Percentiles rank a stretch among this genome's conserved stretches.
These are phyloP conservation scores for Microcebus jonahi DNA, from an alignment of 2,113 vertebrate species.

Conservation along the genomic window DNA sequence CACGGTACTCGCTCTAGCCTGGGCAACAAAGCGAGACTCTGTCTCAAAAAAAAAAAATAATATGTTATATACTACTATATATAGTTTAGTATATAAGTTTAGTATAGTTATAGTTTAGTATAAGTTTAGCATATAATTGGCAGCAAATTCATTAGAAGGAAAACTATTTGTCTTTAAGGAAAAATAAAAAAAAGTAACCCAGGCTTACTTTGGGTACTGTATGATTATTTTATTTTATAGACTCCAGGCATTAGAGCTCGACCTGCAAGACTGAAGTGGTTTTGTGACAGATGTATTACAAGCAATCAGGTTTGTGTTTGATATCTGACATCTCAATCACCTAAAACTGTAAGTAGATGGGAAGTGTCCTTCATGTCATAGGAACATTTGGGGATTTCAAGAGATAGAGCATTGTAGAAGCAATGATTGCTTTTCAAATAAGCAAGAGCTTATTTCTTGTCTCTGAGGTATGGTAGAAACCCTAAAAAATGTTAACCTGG, in stretches of 20 bases:
- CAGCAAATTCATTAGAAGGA: neutral
- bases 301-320: slow-evolving; percentile 87
- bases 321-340: slow-evolving; percentile 9
- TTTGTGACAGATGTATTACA: slow-evolving; percentile 89
- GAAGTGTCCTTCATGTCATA: neutral
- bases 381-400: neutral
- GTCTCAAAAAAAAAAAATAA: too few relatives aligned
- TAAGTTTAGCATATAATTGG: neutral
- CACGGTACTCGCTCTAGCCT: too few relatives aligned
- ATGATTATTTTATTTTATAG: slow-evolving; percentile 83
- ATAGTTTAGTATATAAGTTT: neutral
- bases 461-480: neutral
- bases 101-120: neutral
- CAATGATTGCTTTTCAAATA: neutral
- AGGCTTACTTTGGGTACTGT: neutral
- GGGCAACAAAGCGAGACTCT: too few relatives aligned
- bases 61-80: neutral
- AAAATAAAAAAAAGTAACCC: neutral
- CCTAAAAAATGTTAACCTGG: neutral
- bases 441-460: neutral
- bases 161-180: neutral
- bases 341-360: neutral
- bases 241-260: slow-evolving; percentile 94
- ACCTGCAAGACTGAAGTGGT: slow-evolving; percentile 91
- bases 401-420: neutral